Base-by-base conservation (phyloP, 2,888 invertebrate species). In the Carterocephalus palaemon region DNA sequence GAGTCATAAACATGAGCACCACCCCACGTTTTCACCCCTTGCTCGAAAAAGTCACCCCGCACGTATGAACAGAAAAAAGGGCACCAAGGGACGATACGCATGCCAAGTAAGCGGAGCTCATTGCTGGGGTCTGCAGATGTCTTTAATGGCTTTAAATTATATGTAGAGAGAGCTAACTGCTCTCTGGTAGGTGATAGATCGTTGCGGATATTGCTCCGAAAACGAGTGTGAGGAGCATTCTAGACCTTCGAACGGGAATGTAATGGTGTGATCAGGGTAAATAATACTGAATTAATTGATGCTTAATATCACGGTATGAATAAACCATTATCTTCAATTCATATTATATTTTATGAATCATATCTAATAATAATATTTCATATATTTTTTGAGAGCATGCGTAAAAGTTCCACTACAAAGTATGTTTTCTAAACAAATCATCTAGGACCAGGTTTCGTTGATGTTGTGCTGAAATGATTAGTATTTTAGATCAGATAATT, bases 121-220 rank as follows among this genome's bases (percentile, higher is more conserved):
- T 81, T 81, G 80, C 78, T 62, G 67, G 72, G 79, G 75, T 72
- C 84, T 82, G 80, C 85, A 86, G 86, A 86, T 86, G 85, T 82
- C 81, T 84, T 82, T 86, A 85, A 86, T 85, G 84, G 82, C 78
- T 82, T 85, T 82, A 85, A 86, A 85, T 86, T 85, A 83, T 85
- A 82, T 79, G 80, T 78, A 79, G 83, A 82, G 76, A 78, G 82
- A 78, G 74, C 76, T 82, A 80, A 81, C 75, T 79, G 79, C 78
- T 70, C 72, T 70, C 72, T 65, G 60, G 66, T 69, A 70, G 71
- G 82, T 81, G 81, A 82, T 80, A 80, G 75, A 83, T 79, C 64
- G 73, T 64, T 49, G 48, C 50, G 56, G 58, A 56, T 56, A 57
- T 59, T 59, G 51, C 58, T 33, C 5, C 16, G 20, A 34, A 22